Percentiles rank a stretch among this genome's conserved stretches.
phyloP scores from a whole-genome alignment of 2,113 vertebrate genomes.

The Uria aalge region DNA sequence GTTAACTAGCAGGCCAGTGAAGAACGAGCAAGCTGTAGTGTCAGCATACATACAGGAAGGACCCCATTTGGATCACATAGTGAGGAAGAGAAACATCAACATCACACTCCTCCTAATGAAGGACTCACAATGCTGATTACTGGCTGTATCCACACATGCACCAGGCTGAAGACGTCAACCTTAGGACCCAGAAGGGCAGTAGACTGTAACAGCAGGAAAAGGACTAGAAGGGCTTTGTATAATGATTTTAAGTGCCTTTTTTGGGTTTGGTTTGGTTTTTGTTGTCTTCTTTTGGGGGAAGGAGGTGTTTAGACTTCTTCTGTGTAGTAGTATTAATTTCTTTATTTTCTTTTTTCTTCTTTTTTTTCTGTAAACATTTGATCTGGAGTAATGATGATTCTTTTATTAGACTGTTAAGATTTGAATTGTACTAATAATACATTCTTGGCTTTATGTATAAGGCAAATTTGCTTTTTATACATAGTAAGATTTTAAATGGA shows the following conservation, averaged over 20 bases:
- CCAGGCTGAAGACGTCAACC: background rate
- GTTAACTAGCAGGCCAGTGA: background rate
- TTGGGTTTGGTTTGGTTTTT: background rate
- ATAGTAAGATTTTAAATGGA: background rate
- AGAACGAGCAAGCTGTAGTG: background rate
- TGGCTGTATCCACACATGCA: background rate
- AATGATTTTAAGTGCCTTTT: background rate
- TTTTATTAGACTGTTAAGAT: background rate
- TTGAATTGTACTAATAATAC: background rate
- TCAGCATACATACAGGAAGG: background rate
- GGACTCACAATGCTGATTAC: background rate
- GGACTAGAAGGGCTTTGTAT: background rate
- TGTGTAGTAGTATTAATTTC: background rate
- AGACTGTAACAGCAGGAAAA: background rate
- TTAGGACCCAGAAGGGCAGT: background rate
- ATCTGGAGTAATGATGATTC: background rate
- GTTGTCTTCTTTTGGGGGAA: background rate
- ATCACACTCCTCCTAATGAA: background rate
- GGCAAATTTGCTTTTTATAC: fast-evolving
- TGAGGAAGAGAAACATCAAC: background rate
- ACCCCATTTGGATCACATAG: background rate
- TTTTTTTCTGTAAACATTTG: background rate
- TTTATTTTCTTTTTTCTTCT: background rate
- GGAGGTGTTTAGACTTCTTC: background rate
- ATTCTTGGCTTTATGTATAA: background rate